Conservation (phyloP, 2,888 invertebrate genomes). For the Stictocephala bisonia region DNA sequence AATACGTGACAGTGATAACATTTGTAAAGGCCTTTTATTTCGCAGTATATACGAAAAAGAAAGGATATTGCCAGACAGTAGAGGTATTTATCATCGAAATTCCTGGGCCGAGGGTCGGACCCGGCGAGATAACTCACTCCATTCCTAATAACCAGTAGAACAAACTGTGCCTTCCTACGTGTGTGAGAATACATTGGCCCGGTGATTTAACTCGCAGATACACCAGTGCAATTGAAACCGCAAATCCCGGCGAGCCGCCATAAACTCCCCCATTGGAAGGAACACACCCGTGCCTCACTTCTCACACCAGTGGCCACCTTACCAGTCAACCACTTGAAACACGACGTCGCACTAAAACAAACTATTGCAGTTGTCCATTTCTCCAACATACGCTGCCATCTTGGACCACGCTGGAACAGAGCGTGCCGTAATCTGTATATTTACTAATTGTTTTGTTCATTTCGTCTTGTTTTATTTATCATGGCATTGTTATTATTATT, state of each 20-base stretch:
- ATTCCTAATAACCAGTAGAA: conserved; percentile 61
- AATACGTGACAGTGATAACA: conserved; percentile 67
- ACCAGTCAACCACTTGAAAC: no score
- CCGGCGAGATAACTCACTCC: conserved; percentile 46
- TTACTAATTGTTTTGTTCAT: no score
- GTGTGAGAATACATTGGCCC: conserved; percentile 10
- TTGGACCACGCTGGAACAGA: no score
- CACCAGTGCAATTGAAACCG: conserved; percentile 30
- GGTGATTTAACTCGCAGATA: conserved; percentile 43
- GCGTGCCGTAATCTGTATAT: no score
- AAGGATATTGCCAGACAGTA: conserved; percentile 55
- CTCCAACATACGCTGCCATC: no score
- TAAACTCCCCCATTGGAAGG: no score
- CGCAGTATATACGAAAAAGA: conserved; percentile 57
- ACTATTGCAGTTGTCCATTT: no score
- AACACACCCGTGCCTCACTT: no score
- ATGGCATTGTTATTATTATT: no score
- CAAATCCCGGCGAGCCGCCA: conserved; percentile 38
- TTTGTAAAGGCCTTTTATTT: conserved; percentile 67
- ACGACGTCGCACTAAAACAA: no score
- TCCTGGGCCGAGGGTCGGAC: conserved; percentile 61
- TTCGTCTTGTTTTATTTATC: no score
- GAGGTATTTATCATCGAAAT: conserved; percentile 65
- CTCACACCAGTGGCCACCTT: no score
- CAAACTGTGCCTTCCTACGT: conserved; percentile 56